Base-by-base conservation (phyloP, 2,113 vertebrate species). In the Orthonyx spaldingii region DNA sequence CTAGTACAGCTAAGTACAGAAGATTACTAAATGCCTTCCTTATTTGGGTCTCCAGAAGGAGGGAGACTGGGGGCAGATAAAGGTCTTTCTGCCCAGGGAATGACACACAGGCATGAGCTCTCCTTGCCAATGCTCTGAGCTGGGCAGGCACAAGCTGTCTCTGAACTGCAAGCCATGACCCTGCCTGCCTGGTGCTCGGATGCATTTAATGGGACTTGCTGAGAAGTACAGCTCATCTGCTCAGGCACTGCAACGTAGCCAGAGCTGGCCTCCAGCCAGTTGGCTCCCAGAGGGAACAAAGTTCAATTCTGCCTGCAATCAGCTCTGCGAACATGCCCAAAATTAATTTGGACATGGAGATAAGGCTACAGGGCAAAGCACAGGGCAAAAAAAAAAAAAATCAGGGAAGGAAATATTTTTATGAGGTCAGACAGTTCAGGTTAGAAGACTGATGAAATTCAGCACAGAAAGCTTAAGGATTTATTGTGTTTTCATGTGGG, bases 301-400 rank as follows among this genome's bases (percentile, higher is more conserved):
- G 95, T 50, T 80, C 92, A 92, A 57, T 23, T 41, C 83, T 35
- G 55, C 42, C 64, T 32, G 33, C 90, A 77, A 77, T 77, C 79
- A 70, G 52, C 37, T 55, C 71, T 30, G 32, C 0, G 0, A 86
- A 86, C 86, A 77, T 35, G 66, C 23, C 41, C 42, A 16, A 86
- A 96, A 97, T 88, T 94, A 89, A 92, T 87, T 92, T 81, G 87
- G 56, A 87, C 60, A n/a, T 13, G 68, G 82, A 78, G 71, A 70
- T 77, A 84, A 81, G 35, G 64, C 83, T 56, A 78, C 33, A 70
- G 89, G 68, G 35, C 39, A 88, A 90, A 95, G 59, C 46, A 42
- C 12, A 24, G 41, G 39, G 21, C 0, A 68, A 50, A 75, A 68
- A 71, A 74, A 49, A 60, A 28, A 49, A 71, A 37, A 20, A 7